phyloP scores from a whole-genome alignment of 2,888 invertebrate species.

The Lithophane semibrunnea region DNA sequence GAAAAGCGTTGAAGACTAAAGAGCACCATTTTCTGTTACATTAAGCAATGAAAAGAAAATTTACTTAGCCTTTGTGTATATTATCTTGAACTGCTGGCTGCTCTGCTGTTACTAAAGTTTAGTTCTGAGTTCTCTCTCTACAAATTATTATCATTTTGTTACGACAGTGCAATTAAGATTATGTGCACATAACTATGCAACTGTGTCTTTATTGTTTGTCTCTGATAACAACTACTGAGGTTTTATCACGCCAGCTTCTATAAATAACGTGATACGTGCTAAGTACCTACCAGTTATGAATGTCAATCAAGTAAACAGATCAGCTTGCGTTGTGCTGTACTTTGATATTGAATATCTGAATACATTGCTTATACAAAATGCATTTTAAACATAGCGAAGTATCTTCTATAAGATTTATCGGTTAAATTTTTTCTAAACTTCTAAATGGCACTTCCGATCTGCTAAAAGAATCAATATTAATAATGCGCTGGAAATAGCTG shows the following conservation, averaged over 20 bases:
- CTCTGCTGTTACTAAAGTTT: slow-evolving; percentile 1
- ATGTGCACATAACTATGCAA: slow-evolving; percentile 63
- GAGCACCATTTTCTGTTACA: slow-evolving; percentile 34
- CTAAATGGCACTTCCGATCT: not conserved
- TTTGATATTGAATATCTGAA: slow-evolving; percentile 35
- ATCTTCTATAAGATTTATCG: not conserved
- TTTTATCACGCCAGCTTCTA: slow-evolving; percentile 82
- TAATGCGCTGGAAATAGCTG: not conserved
- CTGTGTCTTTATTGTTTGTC: slow-evolving; percentile 81
- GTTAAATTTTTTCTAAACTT: not conserved
- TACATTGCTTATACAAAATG: slow-evolving; percentile 2
- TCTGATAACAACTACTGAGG: slow-evolving; percentile 80
- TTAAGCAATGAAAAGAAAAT: slow-evolving; percentile 47
- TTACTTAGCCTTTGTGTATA: slow-evolving; percentile 33
- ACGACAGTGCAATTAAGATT: slow-evolving; percentile 72
- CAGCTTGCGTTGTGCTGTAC: slow-evolving; percentile 36
- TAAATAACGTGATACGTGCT: slow-evolving; percentile 73
- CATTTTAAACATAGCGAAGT: slow-evolving; percentile 7
- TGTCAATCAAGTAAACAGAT: slow-evolving; percentile 58
- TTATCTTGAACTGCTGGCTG: slow-evolving; percentile 23
- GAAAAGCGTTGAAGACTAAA: slow-evolving; percentile 40
- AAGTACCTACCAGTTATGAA: slow-evolving; percentile 51
- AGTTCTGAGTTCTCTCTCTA: slow-evolving; percentile 33
- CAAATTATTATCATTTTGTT: slow-evolving; percentile 67
- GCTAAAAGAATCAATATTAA: not conserved